Base-by-base conservation (phyloP, 2,888 invertebrate genomes). In the Hydropsyche betteni region DNA sequence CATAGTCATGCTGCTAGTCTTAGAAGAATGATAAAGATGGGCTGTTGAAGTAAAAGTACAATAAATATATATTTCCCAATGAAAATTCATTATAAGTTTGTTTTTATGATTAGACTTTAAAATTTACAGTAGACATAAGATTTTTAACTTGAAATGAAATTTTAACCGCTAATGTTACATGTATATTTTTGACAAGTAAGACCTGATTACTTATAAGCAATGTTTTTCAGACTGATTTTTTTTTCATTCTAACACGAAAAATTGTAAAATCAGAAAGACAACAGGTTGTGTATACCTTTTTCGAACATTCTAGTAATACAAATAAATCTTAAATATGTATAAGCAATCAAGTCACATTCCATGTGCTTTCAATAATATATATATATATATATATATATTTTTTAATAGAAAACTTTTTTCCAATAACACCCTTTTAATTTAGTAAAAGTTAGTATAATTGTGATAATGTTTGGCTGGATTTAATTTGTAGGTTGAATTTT, bases 171-270 rank as follows among this genome's bases (percentile, higher is more conserved):
- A 24, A 36, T 64, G 64, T 64, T 64, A 64, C 24, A 64, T 64
- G 64, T 64, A 64, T 64, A 64, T 64, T 64, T 64, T 36, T 34
- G 34, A 36, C 34, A 36, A 64, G 33, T 64, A 64, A 64, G 64
- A 64, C 64, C 64, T 64, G 64, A 64, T 64, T 64, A 64, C 64
- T 64, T 64, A 64, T 64, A 64, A 64, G 64, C 64, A 64, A 36
- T 64, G 64, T 36, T 64, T 64, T 24, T 64, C 34, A 64, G 64
- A 64, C 64, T 64, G 64, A 64, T 64, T 64, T 64, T 64, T 36
- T 16, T 55, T 55, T 55, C n/a, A 55, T 14, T 55, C 55, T 55
- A 14, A 55, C 24, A 24, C 24, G 24, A 55, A 55, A 55, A 44
- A 44, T 8, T 44, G 44, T 44, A 44, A 44, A 44, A 44, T 44